Evolutionary conservation across 23 tunicate genomes (phyloP), one percentile per base, ranked within the genome.

Genomic region (Diplosoma virens): DNA sequence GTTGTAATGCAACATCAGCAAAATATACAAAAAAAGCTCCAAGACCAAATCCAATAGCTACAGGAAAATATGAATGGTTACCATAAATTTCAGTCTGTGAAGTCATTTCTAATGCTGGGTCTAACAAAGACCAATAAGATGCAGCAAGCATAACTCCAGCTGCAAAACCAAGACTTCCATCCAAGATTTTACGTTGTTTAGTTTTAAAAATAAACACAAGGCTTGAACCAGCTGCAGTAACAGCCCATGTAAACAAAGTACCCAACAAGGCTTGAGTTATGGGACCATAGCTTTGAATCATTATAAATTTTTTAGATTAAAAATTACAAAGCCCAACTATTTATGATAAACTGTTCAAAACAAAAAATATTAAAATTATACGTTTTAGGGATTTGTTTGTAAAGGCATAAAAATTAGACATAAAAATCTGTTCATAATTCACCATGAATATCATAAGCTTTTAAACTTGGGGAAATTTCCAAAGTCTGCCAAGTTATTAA

Each of bases 101-200:
- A 37, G 94, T 85, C 78, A 94, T 66, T 18, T 82, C 89, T 82
- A 94, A 82, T 26, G 95, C 94, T 47, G 98, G 98, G 17, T 89
- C 88, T 18, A 94, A 78, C 34, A 94, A 48, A 5, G 98, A 94
- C 98, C 98, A 94, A 76, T 94, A 94, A 2, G 94, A 86, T 1
- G 98, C 98, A 6, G 98, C 98, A 7, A 94, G 67, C 98, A 94
- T 94, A 0, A 94, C 98, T 24, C 98, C 98, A 30, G 98, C 95
- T 0, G 98, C 93, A 71, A 94, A 94, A 2, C 98, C 98, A 37
- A 94, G 87, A 28, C 89, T 82, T 29, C 93, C 93, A 79, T 94
- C 98, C 20, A 94, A 71, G 20, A 87, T 77, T 58, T 72, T 94
- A 65, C 98, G 65, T 53, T 79, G 84, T 30, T 83, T 83, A 33